Percentiles rank a stretch among this genome's conserved stretches.
phyloP scores from a whole-genome alignment of 2,888 invertebrate species.

The Agonopterix arenella region DNA sequence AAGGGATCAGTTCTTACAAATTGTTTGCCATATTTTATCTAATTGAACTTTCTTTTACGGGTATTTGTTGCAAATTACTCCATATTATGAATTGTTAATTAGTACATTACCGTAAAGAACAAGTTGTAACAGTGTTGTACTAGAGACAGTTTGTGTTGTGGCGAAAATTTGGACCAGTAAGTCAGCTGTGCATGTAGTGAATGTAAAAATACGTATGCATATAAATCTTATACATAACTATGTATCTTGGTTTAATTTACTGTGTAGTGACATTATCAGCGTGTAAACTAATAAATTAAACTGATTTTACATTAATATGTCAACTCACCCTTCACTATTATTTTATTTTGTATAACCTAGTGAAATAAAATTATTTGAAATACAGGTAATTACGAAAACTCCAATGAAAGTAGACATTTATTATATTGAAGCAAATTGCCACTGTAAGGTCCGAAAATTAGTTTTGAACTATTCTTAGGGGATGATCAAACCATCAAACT shows the following conservation, averaged over 20 bases:
- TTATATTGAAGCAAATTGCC: too few relatives aligned
- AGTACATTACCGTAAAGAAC: constrained; percentile 18
- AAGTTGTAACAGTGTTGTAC: constrained; percentile 5
- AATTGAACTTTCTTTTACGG: constrained; percentile 49
- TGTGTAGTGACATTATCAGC: neutral
- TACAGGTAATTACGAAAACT: too few relatives aligned
- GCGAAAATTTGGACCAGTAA: constrained; percentile 35
- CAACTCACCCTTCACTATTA: too few relatives aligned
- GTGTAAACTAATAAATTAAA: too few relatives aligned
- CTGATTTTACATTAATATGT: too few relatives aligned
- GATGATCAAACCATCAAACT: too few relatives aligned
- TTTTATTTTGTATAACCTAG: too few relatives aligned
- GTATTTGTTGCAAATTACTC: constrained; percentile 25
- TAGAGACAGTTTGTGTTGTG: constrained; percentile 24
- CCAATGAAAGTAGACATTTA: too few relatives aligned
- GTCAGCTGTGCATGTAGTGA: constrained; percentile 28
- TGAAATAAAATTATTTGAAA: too few relatives aligned
- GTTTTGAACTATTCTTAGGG: too few relatives aligned
- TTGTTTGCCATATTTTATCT: constrained; percentile 69
- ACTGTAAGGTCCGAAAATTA: too few relatives aligned
- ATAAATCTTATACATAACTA: constrained; percentile 1
- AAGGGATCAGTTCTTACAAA: constrained; percentile 40
- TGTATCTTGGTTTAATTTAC: constrained; percentile 1
- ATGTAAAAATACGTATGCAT: too few relatives aligned
- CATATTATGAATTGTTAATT: constrained; percentile 18